These are phyloP conservation scores for Brachyistius frenatus DNA, from an alignment of 2,113 vertebrate species.

Conservation along the genomic window DNA sequence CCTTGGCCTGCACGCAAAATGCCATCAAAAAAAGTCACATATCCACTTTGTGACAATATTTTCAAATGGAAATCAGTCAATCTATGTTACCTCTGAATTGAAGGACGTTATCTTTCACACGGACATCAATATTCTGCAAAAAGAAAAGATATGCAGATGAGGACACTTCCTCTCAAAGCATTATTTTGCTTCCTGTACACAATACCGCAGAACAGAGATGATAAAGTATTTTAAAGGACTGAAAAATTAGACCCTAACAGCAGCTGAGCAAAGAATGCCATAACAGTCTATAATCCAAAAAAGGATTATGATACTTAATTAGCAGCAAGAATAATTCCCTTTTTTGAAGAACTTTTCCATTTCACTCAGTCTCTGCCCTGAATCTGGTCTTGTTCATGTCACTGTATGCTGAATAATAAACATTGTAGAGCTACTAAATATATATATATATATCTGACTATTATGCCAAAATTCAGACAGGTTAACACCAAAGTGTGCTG, in stretches of 20 bases:
- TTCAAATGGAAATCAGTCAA: constrained; percentile 3
- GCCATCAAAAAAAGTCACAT: constrained; percentile 15
- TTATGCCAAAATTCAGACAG: background rate
- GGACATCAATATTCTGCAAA: constrained; percentile 88
- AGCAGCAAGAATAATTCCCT: background rate
- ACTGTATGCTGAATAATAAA: background rate
- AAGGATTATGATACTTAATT: background rate
- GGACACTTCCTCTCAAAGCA: constrained; percentile 12
- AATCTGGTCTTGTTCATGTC: background rate
- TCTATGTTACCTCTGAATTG: constrained; percentile 88
- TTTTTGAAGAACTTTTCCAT: background rate
- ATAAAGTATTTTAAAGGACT: background rate
- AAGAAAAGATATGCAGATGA: constrained; percentile 8
- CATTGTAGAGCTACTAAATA: background rate
- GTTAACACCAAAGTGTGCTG: no score
- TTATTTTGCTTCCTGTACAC: constrained; percentile 2
- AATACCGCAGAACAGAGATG: background rate
- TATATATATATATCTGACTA: background rate
- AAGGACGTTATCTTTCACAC: constrained; percentile 88
- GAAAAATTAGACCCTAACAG: background rate
- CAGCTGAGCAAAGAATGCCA: background rate
- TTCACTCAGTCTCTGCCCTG: background rate
- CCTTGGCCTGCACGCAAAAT: constrained; percentile 87
- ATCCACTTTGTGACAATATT: background rate
- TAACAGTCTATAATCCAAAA: background rate